Conservation (phyloP, 2,113 vertebrate genomes). For the Dunckerocampus dactyliophorus region DNA sequence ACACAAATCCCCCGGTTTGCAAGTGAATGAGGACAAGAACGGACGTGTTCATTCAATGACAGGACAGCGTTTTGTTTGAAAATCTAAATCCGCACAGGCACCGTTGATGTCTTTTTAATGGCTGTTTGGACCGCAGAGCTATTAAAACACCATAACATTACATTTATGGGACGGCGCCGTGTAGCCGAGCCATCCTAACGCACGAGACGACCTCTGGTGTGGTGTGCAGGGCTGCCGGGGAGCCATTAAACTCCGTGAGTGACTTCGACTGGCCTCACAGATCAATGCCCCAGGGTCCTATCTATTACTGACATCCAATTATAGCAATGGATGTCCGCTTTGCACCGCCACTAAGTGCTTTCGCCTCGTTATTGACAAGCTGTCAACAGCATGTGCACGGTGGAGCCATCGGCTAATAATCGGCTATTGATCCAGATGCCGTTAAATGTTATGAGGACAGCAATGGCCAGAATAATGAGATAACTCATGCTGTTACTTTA, state of each 20-base stretch:
- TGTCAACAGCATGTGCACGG: slow-evolving; percentile 46
- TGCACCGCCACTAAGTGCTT: slow-evolving; percentile 55
- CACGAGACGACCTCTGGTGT: neutral
- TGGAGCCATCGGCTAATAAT: slow-evolving; percentile 51
- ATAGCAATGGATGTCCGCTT: slow-evolving; percentile 54
- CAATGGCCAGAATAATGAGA: neutral
- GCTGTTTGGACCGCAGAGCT: slow-evolving; percentile 53
- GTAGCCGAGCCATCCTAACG: slow-evolving; percentile 18
- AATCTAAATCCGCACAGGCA: slow-evolving; percentile 42
- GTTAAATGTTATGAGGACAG: slow-evolving; percentile 6
- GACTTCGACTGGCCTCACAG: slow-evolving; percentile 46
- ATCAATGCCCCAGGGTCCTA: slow-evolving; percentile 58
- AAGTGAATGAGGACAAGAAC: slow-evolving; percentile 15
- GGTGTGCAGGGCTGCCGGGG: slow-evolving; percentile 33
- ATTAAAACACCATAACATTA: slow-evolving; percentile 52
- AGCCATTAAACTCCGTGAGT: slow-evolving; percentile 48
- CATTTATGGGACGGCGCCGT: slow-evolving; percentile 27
- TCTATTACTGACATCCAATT: slow-evolving; percentile 66
- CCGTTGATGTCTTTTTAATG: slow-evolving; percentile 58
- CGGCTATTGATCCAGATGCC: slow-evolving; percentile 46
- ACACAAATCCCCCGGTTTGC: slow-evolving; percentile 59
- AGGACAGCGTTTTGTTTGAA: slow-evolving; percentile 43
- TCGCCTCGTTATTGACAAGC: slow-evolving; percentile 60
- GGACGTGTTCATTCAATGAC: slow-evolving; percentile 53
- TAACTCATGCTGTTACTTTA: slow-evolving; percentile 19